phyloP scores from a whole-genome alignment of 1,140 invertebrate genomes.

The Eupeodes corollae region DNA sequence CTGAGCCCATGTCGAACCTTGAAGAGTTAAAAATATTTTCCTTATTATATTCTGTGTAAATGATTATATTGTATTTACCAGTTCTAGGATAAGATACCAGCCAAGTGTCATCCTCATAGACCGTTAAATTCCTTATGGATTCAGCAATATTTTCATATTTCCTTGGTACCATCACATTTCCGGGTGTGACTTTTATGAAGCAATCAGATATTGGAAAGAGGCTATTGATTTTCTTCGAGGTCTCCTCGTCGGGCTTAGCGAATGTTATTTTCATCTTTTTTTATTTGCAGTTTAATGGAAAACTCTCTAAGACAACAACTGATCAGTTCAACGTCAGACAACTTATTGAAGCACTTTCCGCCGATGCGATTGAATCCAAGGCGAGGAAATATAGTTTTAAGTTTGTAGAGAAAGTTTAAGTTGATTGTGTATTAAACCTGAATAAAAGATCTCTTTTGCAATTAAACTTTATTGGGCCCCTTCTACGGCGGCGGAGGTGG shows the following conservation, averaged over 20 bases:
- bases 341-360: too few relatives aligned
- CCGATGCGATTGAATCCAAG: too few relatives aligned
- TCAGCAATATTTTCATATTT: constrained; percentile 54
- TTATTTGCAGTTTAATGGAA: too few relatives aligned
- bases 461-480: too few relatives aligned
- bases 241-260: constrained; percentile 48
- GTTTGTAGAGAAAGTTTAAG: too few relatives aligned
- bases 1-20: constrained; percentile 79
- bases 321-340: too few relatives aligned
- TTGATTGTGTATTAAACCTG: too few relatives aligned
- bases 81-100: constrained; percentile 71
- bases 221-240: constrained; percentile 48
- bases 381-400: too few relatives aligned
- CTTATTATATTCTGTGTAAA: neutral
- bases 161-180: constrained; percentile 52
- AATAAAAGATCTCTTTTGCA: too few relatives aligned
- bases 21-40: neutral
- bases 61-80: constrained; percentile 39
- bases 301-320: too few relatives aligned
- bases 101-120: constrained; percentile 64
- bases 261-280: constrained; percentile 42
- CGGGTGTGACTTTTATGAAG: constrained; percentile 57
- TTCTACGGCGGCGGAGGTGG: too few relatives aligned
- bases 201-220: constrained; percentile 55
- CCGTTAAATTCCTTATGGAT: constrained; percentile 52